Conservation (phyloP, 2,888 invertebrate species). For the Chrysopilus asiliformis region DNA sequence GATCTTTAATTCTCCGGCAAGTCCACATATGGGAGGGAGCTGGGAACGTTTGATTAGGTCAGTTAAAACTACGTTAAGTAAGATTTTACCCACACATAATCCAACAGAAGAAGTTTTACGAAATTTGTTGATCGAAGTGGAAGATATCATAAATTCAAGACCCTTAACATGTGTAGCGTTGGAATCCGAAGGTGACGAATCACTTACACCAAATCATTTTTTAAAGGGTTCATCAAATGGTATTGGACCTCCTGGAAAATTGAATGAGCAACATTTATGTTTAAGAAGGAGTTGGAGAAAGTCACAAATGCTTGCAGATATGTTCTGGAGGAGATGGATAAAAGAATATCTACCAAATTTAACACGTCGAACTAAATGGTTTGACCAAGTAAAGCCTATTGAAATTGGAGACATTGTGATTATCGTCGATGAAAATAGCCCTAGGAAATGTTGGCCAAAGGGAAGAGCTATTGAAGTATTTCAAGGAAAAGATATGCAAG, state of each 20-base stretch:
- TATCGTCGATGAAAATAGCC: constrained; percentile 15
- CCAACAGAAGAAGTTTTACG: constrained; percentile 5
- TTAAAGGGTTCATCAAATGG: constrained; percentile 3
- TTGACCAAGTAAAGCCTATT: constrained; percentile 8
- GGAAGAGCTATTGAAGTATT: constrained; percentile 13
- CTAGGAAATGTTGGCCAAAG: constrained; percentile 18
- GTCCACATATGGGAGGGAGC: constrained; percentile 5
- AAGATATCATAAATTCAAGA: constrained; percentile 12
- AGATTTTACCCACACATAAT: neutral
- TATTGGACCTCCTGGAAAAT: neutral
- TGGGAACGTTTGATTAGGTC: too few relatives aligned
- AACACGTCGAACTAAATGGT: constrained; percentile 10
- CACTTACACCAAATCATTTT: constrained; percentile 10
- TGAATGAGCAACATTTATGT: neutral
- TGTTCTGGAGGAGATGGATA: constrained; percentile 1
- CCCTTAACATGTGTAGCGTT: constrained; percentile 1
- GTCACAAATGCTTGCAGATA: neutral
- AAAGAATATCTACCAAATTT: constrained; percentile 9
- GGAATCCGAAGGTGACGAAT: constrained; percentile 7
- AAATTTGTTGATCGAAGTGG: constrained; percentile 1
- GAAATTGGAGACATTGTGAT: constrained; percentile 10
- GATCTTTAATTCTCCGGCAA: constrained; percentile 3
- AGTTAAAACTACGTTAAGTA: constrained; percentile 8
- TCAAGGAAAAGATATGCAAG: constrained; percentile 17
- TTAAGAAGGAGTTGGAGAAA: constrained; percentile 2